Conservation (phyloP, 2,113 vertebrate genomes). For the Microtus oregoni region DNA sequence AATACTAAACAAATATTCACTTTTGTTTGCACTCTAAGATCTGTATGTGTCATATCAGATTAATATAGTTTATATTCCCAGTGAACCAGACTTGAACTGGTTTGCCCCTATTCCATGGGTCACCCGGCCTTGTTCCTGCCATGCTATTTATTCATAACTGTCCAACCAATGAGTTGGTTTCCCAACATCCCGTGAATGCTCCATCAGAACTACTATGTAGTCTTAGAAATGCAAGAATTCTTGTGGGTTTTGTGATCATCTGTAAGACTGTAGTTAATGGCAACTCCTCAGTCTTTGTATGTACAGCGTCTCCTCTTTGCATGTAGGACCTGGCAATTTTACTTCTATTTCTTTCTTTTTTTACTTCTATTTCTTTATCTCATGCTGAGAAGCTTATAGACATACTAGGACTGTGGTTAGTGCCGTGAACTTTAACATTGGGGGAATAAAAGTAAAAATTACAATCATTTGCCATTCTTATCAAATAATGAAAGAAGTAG, state of each 20-base stretch:
- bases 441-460: not conserved
- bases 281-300: not conserved
- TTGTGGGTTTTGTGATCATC: not conserved
- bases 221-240: not conserved
- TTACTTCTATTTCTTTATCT: not conserved
- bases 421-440: not conserved
- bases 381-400: not conserved
- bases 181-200: not conserved
- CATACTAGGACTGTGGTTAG: not conserved
- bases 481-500: slow-evolving; percentile 7
- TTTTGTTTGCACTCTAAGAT: not conserved
- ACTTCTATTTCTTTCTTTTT: not conserved
- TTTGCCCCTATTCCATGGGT: not conserved
- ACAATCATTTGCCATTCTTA: not conserved
- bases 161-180: not conserved
- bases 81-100: not conserved
- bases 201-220: not conserved
- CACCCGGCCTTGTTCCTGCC: not conserved
- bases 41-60: not conserved
- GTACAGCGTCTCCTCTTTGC: not conserved
- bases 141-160: not conserved
- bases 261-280: not conserved
- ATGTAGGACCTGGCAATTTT: not conserved
- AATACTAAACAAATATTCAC: not conserved
- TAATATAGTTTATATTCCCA: not conserved